Evolutionary conservation across 2,113 vertebrate species (phyloP), one percentile per base, ranked within the genome.

Genomic region (Plestiodon gilberti): DNA sequence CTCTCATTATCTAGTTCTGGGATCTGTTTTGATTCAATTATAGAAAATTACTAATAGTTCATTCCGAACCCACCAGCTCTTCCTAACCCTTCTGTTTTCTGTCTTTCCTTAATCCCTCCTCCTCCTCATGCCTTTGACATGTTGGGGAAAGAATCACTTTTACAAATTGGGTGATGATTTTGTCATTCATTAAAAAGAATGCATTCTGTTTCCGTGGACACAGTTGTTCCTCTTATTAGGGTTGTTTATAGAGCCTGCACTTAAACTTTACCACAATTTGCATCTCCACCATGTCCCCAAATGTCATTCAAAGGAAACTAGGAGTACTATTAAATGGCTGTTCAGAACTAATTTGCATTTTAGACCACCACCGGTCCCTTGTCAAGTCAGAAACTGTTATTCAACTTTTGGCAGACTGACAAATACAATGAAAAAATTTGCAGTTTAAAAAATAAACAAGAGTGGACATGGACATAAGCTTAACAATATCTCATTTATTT

Each of bases 21-120:
- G 86, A 95, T 95, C 92, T 94, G 74, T 92, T 95, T 93, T 96
- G 95, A 97, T 96, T 96, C 96, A 96, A 96, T 96, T 96, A 96
- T 90, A 95, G 94, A 94, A 96, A 96, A 96, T 96, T 94, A 96
- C 92, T 91, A 96, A 96, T 93, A 91, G 87, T 94, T 95, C 94
- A 93, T 91, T 94, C 93, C 77, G 94, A 95, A 95, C 88, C 93
- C 38, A 90, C 73, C 76, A 90, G 90, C 89, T 91, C 82, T 91
- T 92, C 82, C 91, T 89, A 92, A 89, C 84, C 76, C 35, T 43
- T 90, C 13, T 90, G 83, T 88, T 84, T 94, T 90, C 13, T 91
- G 78, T 94, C 91, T 25, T 85, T 88, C 69, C 89, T 92, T 91
- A 93, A 92, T 93, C 93, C 92, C 83, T 94, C 64, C 88, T 92